Evolutionary conservation across 2,888 invertebrate genomes (phyloP).

Genomic region (Clivina fossor): DNA sequence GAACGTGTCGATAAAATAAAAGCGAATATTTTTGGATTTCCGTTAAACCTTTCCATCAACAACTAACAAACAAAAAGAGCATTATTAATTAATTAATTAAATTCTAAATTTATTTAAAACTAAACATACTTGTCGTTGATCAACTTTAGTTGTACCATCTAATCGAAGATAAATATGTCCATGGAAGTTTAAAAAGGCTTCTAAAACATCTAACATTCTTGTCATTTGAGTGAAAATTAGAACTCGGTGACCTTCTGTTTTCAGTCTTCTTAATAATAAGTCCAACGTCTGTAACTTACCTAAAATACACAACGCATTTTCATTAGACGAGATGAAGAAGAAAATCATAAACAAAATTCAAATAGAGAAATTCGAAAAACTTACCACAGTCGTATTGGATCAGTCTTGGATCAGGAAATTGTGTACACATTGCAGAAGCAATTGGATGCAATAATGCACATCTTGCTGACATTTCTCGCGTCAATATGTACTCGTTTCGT

Average conservation of each 20-base stretch:
- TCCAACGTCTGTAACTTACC: conserved; percentile 90
- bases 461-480: conserved; percentile 62
- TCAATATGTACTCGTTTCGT: conserved; percentile 56
- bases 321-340: too few relatives aligned
- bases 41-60: conserved; percentile 97
- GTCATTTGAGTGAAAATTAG: conserved; percentile 99
- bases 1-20: conserved; percentile 98
- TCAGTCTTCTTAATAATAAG: conserved; percentile 77
- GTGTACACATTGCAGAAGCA: conserved; percentile 78
- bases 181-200: conserved; percentile 94
- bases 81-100: background rate
- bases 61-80: conserved; percentile 56
- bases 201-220: conserved; percentile 96
- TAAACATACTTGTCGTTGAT: conserved; percentile 80
- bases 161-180: conserved; percentile 94
- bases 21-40: conserved; percentile 90
- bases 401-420: conserved; percentile 96
- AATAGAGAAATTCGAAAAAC: too few relatives aligned
- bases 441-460: conserved; percentile 76
- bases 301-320: conserved; percentile 45
- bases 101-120: background rate
- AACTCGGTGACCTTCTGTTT: conserved; percentile 83
- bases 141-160: conserved; percentile 95
- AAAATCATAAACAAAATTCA: too few relatives aligned
- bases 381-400: conserved; percentile 98